Base-by-base conservation (phyloP, 2,888 invertebrate species). In the Catonia carolina region DNA sequence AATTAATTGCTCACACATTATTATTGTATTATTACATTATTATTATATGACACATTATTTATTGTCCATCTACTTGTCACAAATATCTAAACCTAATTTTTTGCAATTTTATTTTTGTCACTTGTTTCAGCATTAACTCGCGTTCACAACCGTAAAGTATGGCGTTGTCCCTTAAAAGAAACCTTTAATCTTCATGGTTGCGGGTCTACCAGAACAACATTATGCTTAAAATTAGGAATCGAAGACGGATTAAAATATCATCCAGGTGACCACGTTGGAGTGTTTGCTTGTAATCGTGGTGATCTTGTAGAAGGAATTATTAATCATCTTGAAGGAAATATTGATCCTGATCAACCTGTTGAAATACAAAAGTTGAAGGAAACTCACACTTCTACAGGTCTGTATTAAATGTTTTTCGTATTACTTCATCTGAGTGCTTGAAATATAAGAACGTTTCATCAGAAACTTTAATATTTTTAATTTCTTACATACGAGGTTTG, bases 231-330 rank as follows among this genome's bases (percentile, higher is more conserved):
- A 55, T 59, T 68, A 20, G 54, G 56, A 10, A 56, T 52, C 1
- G 39, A 49, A 23, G 27, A 48, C 12, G 48, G 47, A 2, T 37
- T 55, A 7, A 47, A 20, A 36, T 55, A 55, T 15, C 48, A 59
- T 27, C 55, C 60, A 2, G 96, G 96, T 0, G 96, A 96, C 72
- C 96, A 96, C 70, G 83, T 96, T 31, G 95, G 93, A 8, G 88
- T 96, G 56, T 86, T 89, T 68, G 87, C 95, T 0, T 84, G 85
- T 63, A 96, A 96, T 73, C 78, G 84, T 50, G 74, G 76, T 7
- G 85, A 88, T 59, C 70, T 93, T 35, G 94, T 96, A 0, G 84
- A 90, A 52, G 85, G 81, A 33, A 80, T 96, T 56, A 70, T 95
- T 37, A 73, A 78, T 45, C 79, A 86, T 60, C 71, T 95, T 55